phyloP scores from a whole-genome alignment of 1,140 invertebrate genomes.

The Drosophila erecta region DNA sequence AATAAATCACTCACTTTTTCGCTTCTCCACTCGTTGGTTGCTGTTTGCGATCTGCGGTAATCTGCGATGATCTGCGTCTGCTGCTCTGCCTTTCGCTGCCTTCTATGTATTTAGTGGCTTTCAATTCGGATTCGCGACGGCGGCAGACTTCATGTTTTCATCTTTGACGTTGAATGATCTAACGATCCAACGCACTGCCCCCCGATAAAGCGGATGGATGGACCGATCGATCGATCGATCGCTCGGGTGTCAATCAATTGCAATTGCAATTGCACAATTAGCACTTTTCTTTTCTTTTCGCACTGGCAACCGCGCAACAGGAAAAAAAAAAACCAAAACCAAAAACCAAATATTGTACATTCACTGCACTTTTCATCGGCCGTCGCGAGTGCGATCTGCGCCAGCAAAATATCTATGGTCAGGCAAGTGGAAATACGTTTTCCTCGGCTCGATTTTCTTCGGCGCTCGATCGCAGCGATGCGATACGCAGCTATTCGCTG shows the following conservation, averaged over 20 bases:
- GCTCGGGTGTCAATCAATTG: slow-evolving; percentile 5
- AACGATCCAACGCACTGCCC: slow-evolving; percentile 6
- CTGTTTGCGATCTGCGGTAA: slow-evolving; percentile 21
- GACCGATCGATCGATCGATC: neutral
- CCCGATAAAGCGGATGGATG: neutral
- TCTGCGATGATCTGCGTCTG: slow-evolving; percentile 17
- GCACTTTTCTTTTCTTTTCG: slow-evolving; percentile 39
- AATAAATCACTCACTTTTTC: slow-evolving; percentile 75
- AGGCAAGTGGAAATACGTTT: slow-evolving; percentile 38
- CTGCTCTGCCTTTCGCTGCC: slow-evolving; percentile 26
- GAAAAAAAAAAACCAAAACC: neutral
- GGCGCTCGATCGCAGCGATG: slow-evolving; percentile 53
- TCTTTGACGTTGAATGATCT: slow-evolving; percentile 3
- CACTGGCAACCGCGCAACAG: slow-evolving; percentile 1
- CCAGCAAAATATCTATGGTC: neutral
- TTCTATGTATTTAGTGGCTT: neutral
- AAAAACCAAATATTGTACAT: neutral
- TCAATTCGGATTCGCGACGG: slow-evolving; percentile 43
- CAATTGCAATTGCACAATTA: slow-evolving; percentile 12
- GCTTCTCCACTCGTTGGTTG: slow-evolving; percentile 54
- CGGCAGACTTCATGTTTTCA: slow-evolving; percentile 39
- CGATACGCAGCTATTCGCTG: slow-evolving; percentile 63
- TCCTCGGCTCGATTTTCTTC: slow-evolving; percentile 20
- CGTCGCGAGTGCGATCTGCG: slow-evolving; percentile 35
- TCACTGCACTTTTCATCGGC: slow-evolving; percentile 26